Percentiles rank a stretch among this genome's conserved stretches.
Conservation (phyloP, 2,888 invertebrate genomes). For the Synanthedon formicaeformis region DNA sequence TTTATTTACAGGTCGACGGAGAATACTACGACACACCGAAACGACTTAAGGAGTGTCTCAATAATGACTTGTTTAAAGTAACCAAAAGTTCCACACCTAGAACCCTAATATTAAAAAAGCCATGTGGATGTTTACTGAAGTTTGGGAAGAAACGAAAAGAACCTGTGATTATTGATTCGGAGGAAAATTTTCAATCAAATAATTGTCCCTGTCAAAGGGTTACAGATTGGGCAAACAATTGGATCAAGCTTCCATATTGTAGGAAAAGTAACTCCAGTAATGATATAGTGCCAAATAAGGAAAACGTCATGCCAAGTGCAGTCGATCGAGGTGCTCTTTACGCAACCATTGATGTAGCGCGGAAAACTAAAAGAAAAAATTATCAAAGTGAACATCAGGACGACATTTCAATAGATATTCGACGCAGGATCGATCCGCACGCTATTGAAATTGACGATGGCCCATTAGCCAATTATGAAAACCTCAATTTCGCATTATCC, state of each 20-base stretch:
- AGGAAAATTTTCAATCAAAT: slow-evolving; percentile 37
- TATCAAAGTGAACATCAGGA: slow-evolving; percentile 5
- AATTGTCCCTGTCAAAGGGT: slow-evolving; percentile 73
- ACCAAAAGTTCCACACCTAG: slow-evolving; percentile 64
- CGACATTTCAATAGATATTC: slow-evolving; percentile 14
- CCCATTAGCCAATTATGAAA: slow-evolving; percentile 74
- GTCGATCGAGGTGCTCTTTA: slow-evolving; percentile 68
- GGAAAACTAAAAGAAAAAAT: slow-evolving; percentile 68
- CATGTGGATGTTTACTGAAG: slow-evolving; percentile 77
- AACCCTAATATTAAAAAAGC: slow-evolving; percentile 73
- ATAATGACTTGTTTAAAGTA: slow-evolving; percentile 54
- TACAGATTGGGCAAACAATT: slow-evolving; percentile 75
- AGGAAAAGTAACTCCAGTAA: slow-evolving; percentile 34
- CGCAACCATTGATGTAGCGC: slow-evolving; percentile 76
- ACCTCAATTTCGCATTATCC: slow-evolving; percentile 82
- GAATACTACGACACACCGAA: slow-evolving; percentile 82
- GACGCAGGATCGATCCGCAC: slow-evolving; percentile 18
- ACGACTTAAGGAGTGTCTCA: slow-evolving; percentile 77
- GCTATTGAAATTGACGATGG: slow-evolving; percentile 46
- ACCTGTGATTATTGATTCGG: slow-evolving; percentile 44
- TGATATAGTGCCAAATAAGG: slow-evolving; percentile 55
- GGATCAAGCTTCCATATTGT: slow-evolving; percentile 74
- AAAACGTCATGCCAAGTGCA: slow-evolving; percentile 56
- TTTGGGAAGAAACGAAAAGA: slow-evolving; percentile 43
- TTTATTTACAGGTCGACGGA: slow-evolving; percentile 35